A percentile compares a stretch with the other conserved stretches of the same genome.
phyloP scores from a whole-genome alignment of 1,140 invertebrate species.

The Drosophila pseudoobscura region DNA sequence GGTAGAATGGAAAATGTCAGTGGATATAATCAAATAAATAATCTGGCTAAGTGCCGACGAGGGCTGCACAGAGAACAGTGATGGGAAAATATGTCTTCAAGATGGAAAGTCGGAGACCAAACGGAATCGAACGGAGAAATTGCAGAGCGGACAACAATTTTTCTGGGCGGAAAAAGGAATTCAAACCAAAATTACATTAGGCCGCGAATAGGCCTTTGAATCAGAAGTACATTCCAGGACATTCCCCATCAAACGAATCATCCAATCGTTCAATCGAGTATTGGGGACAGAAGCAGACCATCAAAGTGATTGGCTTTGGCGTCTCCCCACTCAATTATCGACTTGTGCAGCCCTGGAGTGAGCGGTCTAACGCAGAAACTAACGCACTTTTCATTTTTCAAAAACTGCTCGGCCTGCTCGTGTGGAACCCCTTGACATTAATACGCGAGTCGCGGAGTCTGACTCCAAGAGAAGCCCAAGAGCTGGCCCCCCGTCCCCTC shows the following conservation, averaged over 20 bases:
- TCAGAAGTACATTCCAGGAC: no score
- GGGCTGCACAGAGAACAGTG: slow-evolving; percentile 37
- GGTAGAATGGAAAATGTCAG: slow-evolving; percentile 72
- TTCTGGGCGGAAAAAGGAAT: no score
- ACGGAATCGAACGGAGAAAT: slow-evolving; percentile 7
- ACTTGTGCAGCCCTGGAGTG: slow-evolving; percentile 52
- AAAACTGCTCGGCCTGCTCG: slow-evolving; percentile 49
- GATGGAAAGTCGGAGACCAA: background rate
- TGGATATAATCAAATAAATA: slow-evolving; percentile 70
- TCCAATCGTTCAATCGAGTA: no score
- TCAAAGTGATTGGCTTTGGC: background rate
- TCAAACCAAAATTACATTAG: no score
- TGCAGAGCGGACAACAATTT: background rate
- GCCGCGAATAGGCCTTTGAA: no score
- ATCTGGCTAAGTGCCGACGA: slow-evolving; percentile 49
- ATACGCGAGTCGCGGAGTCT: slow-evolving; percentile 63
- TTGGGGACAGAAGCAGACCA: no score
- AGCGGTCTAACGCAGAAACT: slow-evolving; percentile 72
- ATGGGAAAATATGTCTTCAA: background rate
- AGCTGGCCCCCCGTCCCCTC: slow-evolving; percentile 35
- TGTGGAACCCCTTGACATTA: slow-evolving; percentile 81
- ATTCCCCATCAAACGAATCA: no score
- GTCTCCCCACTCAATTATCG: background rate
- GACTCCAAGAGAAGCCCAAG: slow-evolving; percentile 28
- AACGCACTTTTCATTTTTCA: slow-evolving; percentile 68